phyloP scores from a whole-genome alignment of 2,113 vertebrate species.

The Coptodon bakossiorum region DNA sequence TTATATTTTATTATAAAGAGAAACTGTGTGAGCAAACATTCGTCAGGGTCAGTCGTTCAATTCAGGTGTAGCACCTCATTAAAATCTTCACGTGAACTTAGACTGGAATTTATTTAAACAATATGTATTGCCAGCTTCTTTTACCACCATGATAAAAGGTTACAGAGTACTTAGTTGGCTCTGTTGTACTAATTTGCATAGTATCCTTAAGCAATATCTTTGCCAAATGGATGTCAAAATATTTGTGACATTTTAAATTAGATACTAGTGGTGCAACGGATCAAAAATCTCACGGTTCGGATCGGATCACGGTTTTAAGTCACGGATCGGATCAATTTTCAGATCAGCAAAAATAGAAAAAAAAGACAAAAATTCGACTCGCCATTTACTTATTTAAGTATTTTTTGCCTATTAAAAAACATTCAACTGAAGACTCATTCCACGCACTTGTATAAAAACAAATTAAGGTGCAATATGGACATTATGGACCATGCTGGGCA shows the following conservation, averaged over 20 bases:
- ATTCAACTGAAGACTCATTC: too few relatives aligned
- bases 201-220: neutral
- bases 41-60: neutral
- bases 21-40: neutral
- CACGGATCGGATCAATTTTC: too few relatives aligned
- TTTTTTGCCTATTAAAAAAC: too few relatives aligned
- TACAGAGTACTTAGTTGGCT: neutral
- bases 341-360: too few relatives aligned
- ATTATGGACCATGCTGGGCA: too few relatives aligned
- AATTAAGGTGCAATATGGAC: too few relatives aligned
- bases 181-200: neutral
- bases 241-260: neutral
- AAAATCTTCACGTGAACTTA: neutral
- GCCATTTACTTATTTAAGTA: too few relatives aligned
- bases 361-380: too few relatives aligned
- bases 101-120: neutral
- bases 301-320: too few relatives aligned
- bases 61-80: neutral
- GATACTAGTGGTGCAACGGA: too few relatives aligned
- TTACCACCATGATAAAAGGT: conserved; percentile 19
- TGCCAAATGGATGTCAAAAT: neutral
- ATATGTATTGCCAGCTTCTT: neutral
- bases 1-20: neutral
- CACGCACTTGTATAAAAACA: too few relatives aligned
- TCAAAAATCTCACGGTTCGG: too few relatives aligned